Evolutionary conservation across 2,888 invertebrate species (phyloP).

Genomic region (Tiphia femorata): DNA sequence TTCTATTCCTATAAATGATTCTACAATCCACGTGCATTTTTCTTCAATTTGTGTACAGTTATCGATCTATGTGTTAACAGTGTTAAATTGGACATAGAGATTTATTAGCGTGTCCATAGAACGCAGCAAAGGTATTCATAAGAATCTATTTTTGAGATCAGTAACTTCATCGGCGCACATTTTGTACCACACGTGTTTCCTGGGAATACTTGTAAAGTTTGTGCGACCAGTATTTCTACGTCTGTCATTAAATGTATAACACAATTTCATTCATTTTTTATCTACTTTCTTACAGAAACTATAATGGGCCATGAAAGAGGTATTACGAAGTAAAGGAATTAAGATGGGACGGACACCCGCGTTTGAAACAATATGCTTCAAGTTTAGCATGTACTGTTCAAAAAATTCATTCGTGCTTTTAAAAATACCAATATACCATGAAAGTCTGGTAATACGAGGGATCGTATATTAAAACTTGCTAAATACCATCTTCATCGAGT

Average conservation of each 20-base stretch:
- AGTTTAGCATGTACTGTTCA: slow-evolving; percentile 77
- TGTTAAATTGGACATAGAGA: too few species aligned
- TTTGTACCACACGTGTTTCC: not conserved
- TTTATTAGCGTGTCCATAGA: too few species aligned
- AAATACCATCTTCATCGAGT: slow-evolving; percentile 61
- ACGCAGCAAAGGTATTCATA: too few species aligned
- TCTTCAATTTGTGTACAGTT: too few species aligned
- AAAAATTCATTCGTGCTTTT: slow-evolving; percentile 74
- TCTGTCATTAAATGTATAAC: too few species aligned
- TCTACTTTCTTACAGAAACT: slow-evolving; percentile 75
- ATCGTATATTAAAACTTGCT: slow-evolving; percentile 78
- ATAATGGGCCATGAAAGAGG: slow-evolving; percentile 84
- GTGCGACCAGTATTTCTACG: too few species aligned
- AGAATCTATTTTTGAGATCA: too few species aligned
- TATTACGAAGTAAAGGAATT: slow-evolving; percentile 79
- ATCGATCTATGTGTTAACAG: too few species aligned
- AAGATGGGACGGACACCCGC: slow-evolving; percentile 77
- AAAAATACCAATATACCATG: slow-evolving; percentile 66
- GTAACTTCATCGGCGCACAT: too few species aligned
- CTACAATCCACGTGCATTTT: too few species aligned
- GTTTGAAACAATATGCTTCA: slow-evolving; percentile 80
- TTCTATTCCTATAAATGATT: too few species aligned
- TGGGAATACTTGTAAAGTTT: not conserved
- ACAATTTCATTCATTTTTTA: too few species aligned
- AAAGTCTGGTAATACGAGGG: slow-evolving; percentile 77